Base-by-base conservation (phyloP, 2,888 invertebrate genomes). In the Scaptomyza polygonia region DNA sequence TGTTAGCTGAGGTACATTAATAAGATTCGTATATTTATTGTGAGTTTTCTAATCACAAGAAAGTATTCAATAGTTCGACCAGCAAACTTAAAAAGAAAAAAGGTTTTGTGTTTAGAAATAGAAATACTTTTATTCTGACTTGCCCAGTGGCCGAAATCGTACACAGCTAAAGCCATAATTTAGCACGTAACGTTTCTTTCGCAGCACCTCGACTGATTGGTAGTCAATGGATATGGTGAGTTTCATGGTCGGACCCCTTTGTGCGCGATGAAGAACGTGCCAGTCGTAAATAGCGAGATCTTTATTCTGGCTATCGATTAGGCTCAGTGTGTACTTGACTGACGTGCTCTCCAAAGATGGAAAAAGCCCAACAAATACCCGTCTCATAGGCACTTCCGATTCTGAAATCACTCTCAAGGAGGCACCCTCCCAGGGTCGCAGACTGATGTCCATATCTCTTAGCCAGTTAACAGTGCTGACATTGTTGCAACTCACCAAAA, bases 361-460 rank as follows among this genome's bases (percentile, higher is more conserved):
- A 49, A 64, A 64, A 14, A 48, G 36, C 40, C 72, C 69, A 5
- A 44, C 47, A 40, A 71, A 69, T 48, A 53, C 25, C 0, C 52
- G 30, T 14, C 52, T 63, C n/a, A 25, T 8, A 11, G 51, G 64
- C 32, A 56, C 71, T 3, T 70, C 47, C 5, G 51, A 36, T 18
- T 72, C 62, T 9, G 61, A 49, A 8, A 61, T 16, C 8, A 67
- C 67, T 14, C 51, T 56, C 1, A 72, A 39, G 5, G 67, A 65
- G 1, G 61, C 67, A 12, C 61, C 59, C 30, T 53, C 67, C 73
- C 73, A 67, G 36, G 67, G 61, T 0, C 61, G 48, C 21, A 72
- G 42, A 21, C 52, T 39, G n/a, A 72, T 72, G 34, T 53, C 71
- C 52, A 61, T 49, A n/a, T 53, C 18, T 14, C 36, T 44, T 3